phyloP scores from a whole-genome alignment of 2,113 vertebrate genomes.

The Cyphomyrus discorhynchus region DNA sequence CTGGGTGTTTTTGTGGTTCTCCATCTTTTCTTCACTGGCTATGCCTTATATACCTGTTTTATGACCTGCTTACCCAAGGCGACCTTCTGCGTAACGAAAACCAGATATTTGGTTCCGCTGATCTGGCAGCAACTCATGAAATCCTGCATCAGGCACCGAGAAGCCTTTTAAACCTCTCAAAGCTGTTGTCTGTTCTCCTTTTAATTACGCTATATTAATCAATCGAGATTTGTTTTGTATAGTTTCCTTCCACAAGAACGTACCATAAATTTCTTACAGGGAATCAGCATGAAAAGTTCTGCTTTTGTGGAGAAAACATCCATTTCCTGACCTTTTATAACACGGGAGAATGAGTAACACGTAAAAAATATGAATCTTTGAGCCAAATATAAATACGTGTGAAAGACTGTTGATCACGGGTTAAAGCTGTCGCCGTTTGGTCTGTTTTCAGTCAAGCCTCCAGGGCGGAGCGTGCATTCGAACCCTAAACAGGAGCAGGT shows the following conservation, averaged over 20 bases:
- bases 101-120: background rate
- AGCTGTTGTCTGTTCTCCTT: background rate
- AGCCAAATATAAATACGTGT: background rate
- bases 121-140: background rate
- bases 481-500: background rate
- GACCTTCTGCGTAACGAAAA: slow-evolving; percentile 15
- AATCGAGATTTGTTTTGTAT: background rate
- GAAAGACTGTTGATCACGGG: background rate
- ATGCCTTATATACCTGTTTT: background rate
- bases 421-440: background rate
- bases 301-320: background rate
- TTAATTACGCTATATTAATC: background rate
- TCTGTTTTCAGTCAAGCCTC: background rate
- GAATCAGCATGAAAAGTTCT: background rate
- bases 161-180: background rate
- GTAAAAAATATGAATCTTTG: background rate
- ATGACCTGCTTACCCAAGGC: slow-evolving; percentile 1
- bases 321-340: background rate
- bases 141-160: background rate
- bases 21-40: background rate
- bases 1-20: background rate
- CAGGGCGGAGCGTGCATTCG: background rate
- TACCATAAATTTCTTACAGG: background rate
- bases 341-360: background rate
- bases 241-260: background rate